A percentile compares a stretch with the other conserved stretches of the same genome.
Conservation (phyloP, 2,113 vertebrate genomes). For the Pteruthius melanotis region DNA sequence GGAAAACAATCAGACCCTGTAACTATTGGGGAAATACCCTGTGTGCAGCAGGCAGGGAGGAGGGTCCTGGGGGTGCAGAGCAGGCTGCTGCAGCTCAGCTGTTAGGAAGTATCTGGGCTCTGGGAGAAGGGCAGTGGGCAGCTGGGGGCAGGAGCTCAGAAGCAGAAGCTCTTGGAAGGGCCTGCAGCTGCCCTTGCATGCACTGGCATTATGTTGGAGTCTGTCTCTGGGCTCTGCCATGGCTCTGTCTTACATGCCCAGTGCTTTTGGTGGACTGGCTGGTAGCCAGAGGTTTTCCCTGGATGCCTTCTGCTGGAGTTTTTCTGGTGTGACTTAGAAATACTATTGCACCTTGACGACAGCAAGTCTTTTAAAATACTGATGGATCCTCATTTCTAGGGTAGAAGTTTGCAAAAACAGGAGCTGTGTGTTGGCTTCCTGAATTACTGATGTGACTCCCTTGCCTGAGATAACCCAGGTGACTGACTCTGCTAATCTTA, state of each 20-base stretch:
- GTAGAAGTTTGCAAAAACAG: background rate
- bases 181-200: background rate
- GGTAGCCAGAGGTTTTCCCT: background rate
- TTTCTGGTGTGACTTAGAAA: background rate
- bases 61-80: background rate
- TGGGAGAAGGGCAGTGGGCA: background rate
- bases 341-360: background rate
- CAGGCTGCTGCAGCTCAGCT: background rate
- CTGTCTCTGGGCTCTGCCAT: too few species aligned
- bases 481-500: background rate
- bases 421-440: background rate
- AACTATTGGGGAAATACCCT: accelerated
- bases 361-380: background rate
- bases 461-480: background rate
- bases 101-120: accelerated
- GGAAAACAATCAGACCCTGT: background rate
- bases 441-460: background rate
- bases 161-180: background rate
- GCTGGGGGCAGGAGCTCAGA: background rate
- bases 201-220: background rate
- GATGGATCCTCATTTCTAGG: background rate
- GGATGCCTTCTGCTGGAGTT: background rate
- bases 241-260: accelerated
- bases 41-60: background rate
- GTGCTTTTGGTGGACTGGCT: background rate